Conservation (phyloP, 2,797 vertebrate genomes). For the Hyperoplus lanceolatus region DNA sequence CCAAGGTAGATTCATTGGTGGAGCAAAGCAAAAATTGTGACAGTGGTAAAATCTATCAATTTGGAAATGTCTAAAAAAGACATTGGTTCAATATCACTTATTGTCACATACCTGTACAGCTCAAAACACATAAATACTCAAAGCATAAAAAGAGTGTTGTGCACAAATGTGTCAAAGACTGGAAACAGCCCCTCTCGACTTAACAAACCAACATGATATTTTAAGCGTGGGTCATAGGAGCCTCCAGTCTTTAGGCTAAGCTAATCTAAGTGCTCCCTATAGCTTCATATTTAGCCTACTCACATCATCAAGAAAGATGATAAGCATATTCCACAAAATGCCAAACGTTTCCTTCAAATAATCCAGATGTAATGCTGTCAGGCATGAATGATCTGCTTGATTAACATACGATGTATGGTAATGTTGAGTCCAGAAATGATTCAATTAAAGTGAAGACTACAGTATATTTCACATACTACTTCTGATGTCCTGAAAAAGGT, state of each 20-base stretch:
- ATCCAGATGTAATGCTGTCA: neutral
- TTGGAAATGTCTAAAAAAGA: conserved; percentile 26
- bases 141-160: conserved; percentile 12
- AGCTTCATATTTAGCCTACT: too few relatives aligned
- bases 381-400: neutral
- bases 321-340: neutral
- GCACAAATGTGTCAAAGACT: neutral
- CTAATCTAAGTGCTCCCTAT: neutral
- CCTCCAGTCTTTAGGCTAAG: neutral
- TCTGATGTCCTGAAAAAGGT: neutral
- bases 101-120: conserved; percentile 25
- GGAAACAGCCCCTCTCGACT: neutral
- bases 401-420: neutral
- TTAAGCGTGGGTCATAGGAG: too few relatives aligned
- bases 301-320: neutral
- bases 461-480: neutral
- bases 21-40: conserved; percentile 15
- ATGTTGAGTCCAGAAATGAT: conserved; percentile 1
- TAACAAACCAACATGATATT: neutral
- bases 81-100: conserved; percentile 35
- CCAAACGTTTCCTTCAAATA: neutral
- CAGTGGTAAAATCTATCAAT: conserved; percentile 24
- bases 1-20: neutral
- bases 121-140: conserved; percentile 24
- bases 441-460: neutral